A percentile compares a stretch with the other conserved stretches of the same genome.
These are phyloP conservation scores for Lota lota DNA, from an alignment of 2,113 vertebrate species.

Conservation along the genomic window DNA sequence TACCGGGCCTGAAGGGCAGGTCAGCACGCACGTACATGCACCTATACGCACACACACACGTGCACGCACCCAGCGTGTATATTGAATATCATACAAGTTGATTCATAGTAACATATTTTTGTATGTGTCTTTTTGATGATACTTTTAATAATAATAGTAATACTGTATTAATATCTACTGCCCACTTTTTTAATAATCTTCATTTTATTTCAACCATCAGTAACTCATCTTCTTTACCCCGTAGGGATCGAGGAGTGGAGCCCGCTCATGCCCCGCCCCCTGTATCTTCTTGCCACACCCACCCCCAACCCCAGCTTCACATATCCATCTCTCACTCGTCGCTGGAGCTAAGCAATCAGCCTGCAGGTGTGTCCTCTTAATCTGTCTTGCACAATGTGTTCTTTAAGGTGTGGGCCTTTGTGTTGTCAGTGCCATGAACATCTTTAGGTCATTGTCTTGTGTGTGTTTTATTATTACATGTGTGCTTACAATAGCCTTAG, in stretches of 20 bases:
- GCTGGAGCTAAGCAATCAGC: conserved; percentile 80
- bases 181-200: background rate
- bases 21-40: conserved; percentile 28
- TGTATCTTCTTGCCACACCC: conserved; percentile 13
- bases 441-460: too few species aligned
- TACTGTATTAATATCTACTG: too few species aligned
- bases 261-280: conserved; percentile 43
- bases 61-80: background rate
- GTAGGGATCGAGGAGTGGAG: conserved; percentile 77
- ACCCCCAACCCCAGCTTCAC: conserved; percentile 86
- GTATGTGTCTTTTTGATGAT: too few species aligned
- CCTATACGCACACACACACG: background rate
- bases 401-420: too few species aligned
- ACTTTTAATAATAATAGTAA: too few species aligned
- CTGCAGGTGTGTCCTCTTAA: conserved; percentile 55
- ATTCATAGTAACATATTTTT: too few species aligned
- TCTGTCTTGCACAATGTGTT: too few species aligned
- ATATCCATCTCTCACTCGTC: conserved; percentile 93
- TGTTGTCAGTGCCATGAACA: too few species aligned
- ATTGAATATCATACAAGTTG: too few species aligned
- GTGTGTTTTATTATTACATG: too few species aligned
- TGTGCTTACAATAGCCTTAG: too few species aligned
- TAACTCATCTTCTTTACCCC: background rate
- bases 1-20: conserved; percentile 86
- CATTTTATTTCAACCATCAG: background rate